Percentiles rank a stretch among this genome's conserved stretches.
These are phyloP conservation scores for Prunella himalayana DNA, from an alignment of 2,113 vertebrate genomes.

Conservation along the genomic window DNA sequence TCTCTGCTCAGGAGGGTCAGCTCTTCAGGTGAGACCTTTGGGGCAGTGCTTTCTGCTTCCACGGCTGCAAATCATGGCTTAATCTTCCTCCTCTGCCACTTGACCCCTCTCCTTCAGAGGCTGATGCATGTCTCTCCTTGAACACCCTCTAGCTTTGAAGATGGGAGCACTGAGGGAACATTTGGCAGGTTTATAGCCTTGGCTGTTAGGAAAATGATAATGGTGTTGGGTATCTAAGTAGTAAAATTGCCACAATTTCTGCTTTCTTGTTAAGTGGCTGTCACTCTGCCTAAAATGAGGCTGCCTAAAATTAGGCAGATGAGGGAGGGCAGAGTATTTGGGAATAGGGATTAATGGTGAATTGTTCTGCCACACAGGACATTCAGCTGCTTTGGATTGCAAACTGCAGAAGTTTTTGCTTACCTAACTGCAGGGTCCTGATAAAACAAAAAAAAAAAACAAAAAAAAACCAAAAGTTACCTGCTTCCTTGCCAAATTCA, in stretches of 20 bases:
- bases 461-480: not conserved
- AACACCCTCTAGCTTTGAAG: not conserved
- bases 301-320: not conserved
- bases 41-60: not conserved
- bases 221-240: not conserved
- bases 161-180: not conserved
- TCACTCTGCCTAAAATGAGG: not conserved
- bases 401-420: not conserved
- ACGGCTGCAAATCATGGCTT: not conserved
- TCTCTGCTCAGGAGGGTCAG: constrained; percentile 20
- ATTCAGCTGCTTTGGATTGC: no score
- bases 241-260: not conserved
- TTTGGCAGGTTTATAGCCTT: not conserved
- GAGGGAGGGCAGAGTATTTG: not conserved
- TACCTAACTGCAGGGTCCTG: not conserved
- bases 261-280: not conserved
- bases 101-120: not conserved
- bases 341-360: not conserved
- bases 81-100: not conserved
- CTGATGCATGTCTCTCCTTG: constrained; percentile 46
- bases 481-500: not conserved
- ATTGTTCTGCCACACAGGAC: not conserved
- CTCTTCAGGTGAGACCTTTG: constrained; percentile 23
- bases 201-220: not conserved
- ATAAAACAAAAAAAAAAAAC: not conserved